Evolutionary conservation across 2,797 vertebrate genomes (phyloP), one percentile per base, ranked within the genome.

Genomic region (Loris lydekkerianus): DNA sequence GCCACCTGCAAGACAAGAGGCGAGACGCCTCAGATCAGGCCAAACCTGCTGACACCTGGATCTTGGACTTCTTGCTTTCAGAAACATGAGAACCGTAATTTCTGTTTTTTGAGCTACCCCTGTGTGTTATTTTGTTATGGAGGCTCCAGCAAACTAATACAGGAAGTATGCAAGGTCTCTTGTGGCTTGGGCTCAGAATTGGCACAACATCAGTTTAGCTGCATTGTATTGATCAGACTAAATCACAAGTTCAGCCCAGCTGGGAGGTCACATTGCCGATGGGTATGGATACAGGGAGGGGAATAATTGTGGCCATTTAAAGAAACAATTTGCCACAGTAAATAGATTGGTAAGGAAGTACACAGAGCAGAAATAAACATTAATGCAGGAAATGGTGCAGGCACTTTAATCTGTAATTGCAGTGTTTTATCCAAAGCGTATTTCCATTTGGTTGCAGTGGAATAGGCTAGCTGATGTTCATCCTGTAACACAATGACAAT

Each of bases 281-380:
- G 31, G 63, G 7, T 89, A 58, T 78, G 11, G 31, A 86, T 77
- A 27, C 14, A 95, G 25, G 20, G 29, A 96, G 6, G 20, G 60
- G 29, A 91, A 60, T 86, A 94, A 91, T 75, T 94, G 63, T 86
- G 9, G 53, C 25, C 67, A 37, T 34, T 89, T 77, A 86, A 56
- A 31, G 15, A 90, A 92, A 58, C 7, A 76, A 10, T 67, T 29
- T 95, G 58, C 83, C 77, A 90, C 56, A 43, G 20, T 90, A 56
- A 92, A 88, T 85, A 76, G 27, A 96, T 61, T 87, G 65, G 31
- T 60, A 84, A 92, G 49, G 56, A 86, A 80, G n/a, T 15, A 29
- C 31, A 29, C 18, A 49, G 34, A 78, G 21, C 17, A 90, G 34
- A 96, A 89, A 72, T 82, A 70, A 72, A 83, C 86, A 76, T 73